A percentile compares a stretch with the other conserved stretches of the same genome.
Conservation (phyloP, 2,113 vertebrate species). For the Solea solea region DNA sequence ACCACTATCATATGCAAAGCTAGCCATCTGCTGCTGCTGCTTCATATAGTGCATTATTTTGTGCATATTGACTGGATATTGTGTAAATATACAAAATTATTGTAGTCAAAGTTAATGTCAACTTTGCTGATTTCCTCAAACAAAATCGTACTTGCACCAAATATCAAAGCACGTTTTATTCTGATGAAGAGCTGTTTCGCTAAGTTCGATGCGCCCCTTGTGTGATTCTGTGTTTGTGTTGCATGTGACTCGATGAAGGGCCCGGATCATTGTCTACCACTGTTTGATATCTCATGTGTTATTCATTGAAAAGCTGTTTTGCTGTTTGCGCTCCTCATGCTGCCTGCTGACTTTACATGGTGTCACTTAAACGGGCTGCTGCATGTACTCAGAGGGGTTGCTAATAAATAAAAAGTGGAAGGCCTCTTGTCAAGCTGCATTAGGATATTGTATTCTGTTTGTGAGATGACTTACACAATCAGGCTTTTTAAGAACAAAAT, state of each 20-base stretch:
- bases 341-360: slow-evolving; percentile 75
- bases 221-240: slow-evolving; percentile 28
- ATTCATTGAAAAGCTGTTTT: slow-evolving; percentile 73
- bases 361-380: slow-evolving; percentile 57
- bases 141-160: slow-evolving; percentile 13
- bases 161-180: slow-evolving; percentile 39
- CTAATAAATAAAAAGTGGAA: slow-evolving; percentile 63
- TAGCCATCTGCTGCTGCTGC: no score
- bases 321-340: slow-evolving; percentile 70
- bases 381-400: slow-evolving; percentile 42
- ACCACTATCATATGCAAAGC: no score
- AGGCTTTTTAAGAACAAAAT: slow-evolving; percentile 51
- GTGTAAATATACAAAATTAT: no score
- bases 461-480: slow-evolving; percentile 35
- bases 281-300: slow-evolving; percentile 77
- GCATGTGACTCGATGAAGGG: slow-evolving; percentile 39
- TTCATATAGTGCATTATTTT: no score
- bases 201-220: slow-evolving; percentile 35
- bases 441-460: slow-evolving; percentile 54
- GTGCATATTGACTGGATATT: no score
- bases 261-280: slow-evolving; percentile 53
- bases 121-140: slow-evolving; percentile 35
- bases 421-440: slow-evolving; percentile 49
- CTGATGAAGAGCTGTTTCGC: slow-evolving; percentile 42
- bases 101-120: slow-evolving; percentile 2